A percentile compares a stretch with the other conserved stretches of the same genome.
phyloP scores from a whole-genome alignment of 2,888 invertebrate genomes.

The Ectobius pallidus region DNA sequence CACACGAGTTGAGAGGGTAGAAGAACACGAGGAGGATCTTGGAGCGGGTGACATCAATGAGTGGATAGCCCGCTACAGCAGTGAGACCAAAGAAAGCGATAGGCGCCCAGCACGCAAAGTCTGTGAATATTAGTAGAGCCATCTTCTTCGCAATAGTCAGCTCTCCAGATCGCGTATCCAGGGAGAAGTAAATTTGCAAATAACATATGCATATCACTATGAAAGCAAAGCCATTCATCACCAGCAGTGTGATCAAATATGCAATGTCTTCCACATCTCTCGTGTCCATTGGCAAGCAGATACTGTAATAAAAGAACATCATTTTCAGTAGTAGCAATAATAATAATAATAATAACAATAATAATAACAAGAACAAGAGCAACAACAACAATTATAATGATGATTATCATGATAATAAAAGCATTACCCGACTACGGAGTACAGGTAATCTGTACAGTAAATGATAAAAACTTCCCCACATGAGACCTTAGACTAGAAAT shows the following conservation, averaged over 20 bases:
- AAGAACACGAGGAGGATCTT: constrained; percentile 87
- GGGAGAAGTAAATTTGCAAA: constrained; percentile 82
- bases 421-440: too few relatives aligned
- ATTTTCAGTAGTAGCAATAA: too few relatives aligned
- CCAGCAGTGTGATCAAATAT: constrained; percentile 75
- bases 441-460: too few relatives aligned
- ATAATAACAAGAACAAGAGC: too few relatives aligned
- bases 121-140: constrained; percentile 86
- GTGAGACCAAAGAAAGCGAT: constrained; percentile 89
- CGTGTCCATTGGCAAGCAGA: constrained; percentile 88
- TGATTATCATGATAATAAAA: too few relatives aligned
- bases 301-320: constrained; percentile 57
- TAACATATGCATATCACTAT: constrained; percentile 84
- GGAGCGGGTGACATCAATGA: constrained; percentile 81
- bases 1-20: constrained; percentile 89
- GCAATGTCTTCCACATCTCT: constrained; percentile 70
- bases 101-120: constrained; percentile 85
- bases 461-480: too few relatives aligned
- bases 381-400: too few relatives aligned
- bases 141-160: constrained; percentile 86
- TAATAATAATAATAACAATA: too few relatives aligned
- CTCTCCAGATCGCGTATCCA: constrained; percentile 72
- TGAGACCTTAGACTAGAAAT: too few relatives aligned
- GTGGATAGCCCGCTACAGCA: constrained; percentile 80
- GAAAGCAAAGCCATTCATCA: constrained; percentile 81